These are phyloP conservation scores for Cepaea nemoralis DNA, from an alignment of 1,140 invertebrate genomes.

Conservation along the genomic window DNA sequence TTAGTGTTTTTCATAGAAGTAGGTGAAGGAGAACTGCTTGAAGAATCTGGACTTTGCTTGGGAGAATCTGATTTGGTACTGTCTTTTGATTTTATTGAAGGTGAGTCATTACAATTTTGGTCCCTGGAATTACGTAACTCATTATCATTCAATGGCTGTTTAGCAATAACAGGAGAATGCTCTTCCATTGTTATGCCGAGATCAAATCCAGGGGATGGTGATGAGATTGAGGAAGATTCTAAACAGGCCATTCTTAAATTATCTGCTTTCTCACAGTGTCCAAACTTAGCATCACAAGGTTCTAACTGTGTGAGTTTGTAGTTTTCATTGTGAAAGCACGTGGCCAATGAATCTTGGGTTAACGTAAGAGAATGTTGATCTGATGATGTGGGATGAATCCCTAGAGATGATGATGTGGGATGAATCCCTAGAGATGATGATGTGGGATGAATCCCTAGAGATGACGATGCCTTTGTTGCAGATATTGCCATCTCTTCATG, in stretches of 20 bases:
- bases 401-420: constrained; percentile 4
- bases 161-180: background rate
- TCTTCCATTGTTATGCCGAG: background rate
- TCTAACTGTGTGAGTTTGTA: constrained; percentile 33
- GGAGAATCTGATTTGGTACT: background rate
- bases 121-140: background rate
- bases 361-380: background rate
- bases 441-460: background rate
- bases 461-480: constrained; percentile 11
- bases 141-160: background rate
- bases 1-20: background rate
- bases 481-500: background rate
- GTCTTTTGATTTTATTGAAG: constrained; percentile 1
- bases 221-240: constrained; percentile 5
- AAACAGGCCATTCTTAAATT: background rate
- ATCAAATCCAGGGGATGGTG: constrained; percentile 1
- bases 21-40: background rate
- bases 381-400: background rate
- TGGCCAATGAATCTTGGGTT: background rate
- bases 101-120: background rate
- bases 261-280: constrained; percentile 31
- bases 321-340: constrained; percentile 16
- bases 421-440: background rate
- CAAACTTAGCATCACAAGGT: constrained; percentile 27
- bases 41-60: background rate